Base-by-base conservation (phyloP, 2,113 vertebrate genomes). In the Oncorhynchus mykiss region DNA sequence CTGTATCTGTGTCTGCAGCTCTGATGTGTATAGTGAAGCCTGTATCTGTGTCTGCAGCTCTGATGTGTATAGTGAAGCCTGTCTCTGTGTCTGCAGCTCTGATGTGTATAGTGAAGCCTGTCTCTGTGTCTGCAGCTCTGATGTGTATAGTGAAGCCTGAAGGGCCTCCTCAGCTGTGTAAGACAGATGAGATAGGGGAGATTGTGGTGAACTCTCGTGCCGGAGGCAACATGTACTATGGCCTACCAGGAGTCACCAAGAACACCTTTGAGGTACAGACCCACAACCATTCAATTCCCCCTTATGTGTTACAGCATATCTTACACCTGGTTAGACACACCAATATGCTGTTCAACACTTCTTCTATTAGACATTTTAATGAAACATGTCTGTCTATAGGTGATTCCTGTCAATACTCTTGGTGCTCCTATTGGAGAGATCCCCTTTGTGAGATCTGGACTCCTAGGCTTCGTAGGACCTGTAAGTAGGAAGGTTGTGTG, bases 91-190 rank as follows among this genome's bases (percentile, higher is more conserved):
- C 34, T 24, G 22, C 22, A 24, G 22, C 22, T 45, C 39, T 45
- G 39, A 45, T 45, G 39, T 45, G 39, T 45, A 45, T 45, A 45
- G 39, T 45, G 39, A 45, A 45, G 39, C 39, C 39, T 45, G 39
- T 11, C 39, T 45, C 20, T 62, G 13, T 62, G 59, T 69, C 67
- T 70, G 51, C n/a, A 99, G 98, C 96, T 7, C 92, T 98, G 85
- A 98, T 99, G 96, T 99, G 98, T 45, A 97, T 97, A 0, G 95
- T 99, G 76, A 98, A 87, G 79, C 96, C 97, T 0, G 98, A 99
- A 0, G 97, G 97, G 1, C 91, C 95, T 0, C 97, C 98, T 39
- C 97, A 97, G 84, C 92, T 99, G 84, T 99, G 98, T 87, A 98
- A 94, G 90, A 98, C 97, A 0, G 98, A 99, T 1, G 97, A 99